phyloP scores from a whole-genome alignment of 2,113 vertebrate genomes.

The Galbula dea region DNA sequence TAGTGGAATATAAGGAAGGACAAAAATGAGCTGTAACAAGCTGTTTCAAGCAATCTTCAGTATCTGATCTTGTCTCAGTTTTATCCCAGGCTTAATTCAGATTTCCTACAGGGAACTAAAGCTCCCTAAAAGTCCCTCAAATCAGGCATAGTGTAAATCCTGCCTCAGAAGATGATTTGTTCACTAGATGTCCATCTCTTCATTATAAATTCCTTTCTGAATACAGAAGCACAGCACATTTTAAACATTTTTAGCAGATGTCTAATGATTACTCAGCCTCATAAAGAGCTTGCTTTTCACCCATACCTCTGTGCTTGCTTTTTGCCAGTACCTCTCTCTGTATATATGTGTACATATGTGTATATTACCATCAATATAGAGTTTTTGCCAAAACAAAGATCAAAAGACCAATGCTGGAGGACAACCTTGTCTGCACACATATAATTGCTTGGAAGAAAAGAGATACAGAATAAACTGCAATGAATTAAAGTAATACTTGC shows the following conservation, averaged over 20 bases:
- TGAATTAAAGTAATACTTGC: not conserved
- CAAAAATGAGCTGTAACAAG: not conserved
- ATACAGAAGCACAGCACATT: not conserved
- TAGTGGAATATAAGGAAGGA: not conserved
- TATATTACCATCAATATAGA: not conserved
- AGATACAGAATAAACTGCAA: not conserved
- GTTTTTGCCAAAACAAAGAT: not conserved
- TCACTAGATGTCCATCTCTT: not conserved
- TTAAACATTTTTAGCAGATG: not conserved
- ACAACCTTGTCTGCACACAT: not conserved
- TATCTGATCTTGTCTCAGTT: not conserved
- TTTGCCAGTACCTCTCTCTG: not conserved
- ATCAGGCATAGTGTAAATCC: not conserved
- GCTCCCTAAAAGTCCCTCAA: not conserved
- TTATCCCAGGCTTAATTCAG: not conserved
- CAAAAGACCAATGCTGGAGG: not conserved
- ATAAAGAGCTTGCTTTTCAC: not conserved
- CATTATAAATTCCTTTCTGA: not conserved
- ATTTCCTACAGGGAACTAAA: not conserved
- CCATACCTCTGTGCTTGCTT: not conserved
- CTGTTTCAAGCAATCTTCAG: not conserved
- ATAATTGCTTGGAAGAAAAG: not conserved
- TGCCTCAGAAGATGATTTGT: not conserved
- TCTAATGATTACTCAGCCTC: not conserved
- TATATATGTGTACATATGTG: not conserved